Conservation (phyloP, 2,888 invertebrate species). For the Pammene aurita region DNA sequence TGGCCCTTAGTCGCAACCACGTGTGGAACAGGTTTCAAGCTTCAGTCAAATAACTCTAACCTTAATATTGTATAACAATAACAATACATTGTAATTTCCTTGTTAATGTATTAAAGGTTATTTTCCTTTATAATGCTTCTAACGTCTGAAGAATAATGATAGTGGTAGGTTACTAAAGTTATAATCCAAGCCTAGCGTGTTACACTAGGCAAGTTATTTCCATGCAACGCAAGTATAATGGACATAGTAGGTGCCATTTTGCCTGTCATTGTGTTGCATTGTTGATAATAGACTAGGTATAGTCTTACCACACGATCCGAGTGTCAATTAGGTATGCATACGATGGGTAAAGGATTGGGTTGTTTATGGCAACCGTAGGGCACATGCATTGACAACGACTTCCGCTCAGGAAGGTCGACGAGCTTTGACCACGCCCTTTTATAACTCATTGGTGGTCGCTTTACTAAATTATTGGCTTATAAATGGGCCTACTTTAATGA, state of each 20-base stretch:
- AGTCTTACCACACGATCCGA: slow-evolving; percentile 35
- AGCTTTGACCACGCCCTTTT: slow-evolving; percentile 45
- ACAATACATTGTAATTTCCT: slow-evolving; percentile 2
- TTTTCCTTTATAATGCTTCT: slow-evolving; percentile 1
- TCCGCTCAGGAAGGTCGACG: slow-evolving; percentile 45
- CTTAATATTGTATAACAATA: slow-evolving; percentile 11
- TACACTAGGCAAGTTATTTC: slow-evolving; percentile 26
- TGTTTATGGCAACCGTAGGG: slow-evolving; percentile 42
- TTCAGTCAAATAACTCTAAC: slow-evolving; percentile 44
- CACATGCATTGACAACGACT: slow-evolving; percentile 42
- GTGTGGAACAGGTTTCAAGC: slow-evolving; percentile 74
- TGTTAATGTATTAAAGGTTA: slow-evolving; percentile 5
- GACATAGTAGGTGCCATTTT: slow-evolving; percentile 25
- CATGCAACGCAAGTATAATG: slow-evolving; percentile 30
- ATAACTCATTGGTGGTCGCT: slow-evolving; percentile 41
- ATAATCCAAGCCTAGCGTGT: background rate
- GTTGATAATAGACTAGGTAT: slow-evolving; percentile 31
- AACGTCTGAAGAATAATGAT: slow-evolving; percentile 8
- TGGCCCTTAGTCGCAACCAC: slow-evolving; percentile 64
- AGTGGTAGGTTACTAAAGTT: background rate
- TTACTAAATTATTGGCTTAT: slow-evolving; percentile 38
- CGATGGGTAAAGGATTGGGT: slow-evolving; percentile 38
- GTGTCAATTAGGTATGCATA: slow-evolving; percentile 41
- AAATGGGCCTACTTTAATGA: slow-evolving; percentile 38
- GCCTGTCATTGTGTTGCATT: slow-evolving; percentile 33